Percentiles rank a stretch among this genome's conserved stretches.
phyloP scores from a whole-genome alignment of 2,113 vertebrate genomes.

The Rhinolophus sinicus region DNA sequence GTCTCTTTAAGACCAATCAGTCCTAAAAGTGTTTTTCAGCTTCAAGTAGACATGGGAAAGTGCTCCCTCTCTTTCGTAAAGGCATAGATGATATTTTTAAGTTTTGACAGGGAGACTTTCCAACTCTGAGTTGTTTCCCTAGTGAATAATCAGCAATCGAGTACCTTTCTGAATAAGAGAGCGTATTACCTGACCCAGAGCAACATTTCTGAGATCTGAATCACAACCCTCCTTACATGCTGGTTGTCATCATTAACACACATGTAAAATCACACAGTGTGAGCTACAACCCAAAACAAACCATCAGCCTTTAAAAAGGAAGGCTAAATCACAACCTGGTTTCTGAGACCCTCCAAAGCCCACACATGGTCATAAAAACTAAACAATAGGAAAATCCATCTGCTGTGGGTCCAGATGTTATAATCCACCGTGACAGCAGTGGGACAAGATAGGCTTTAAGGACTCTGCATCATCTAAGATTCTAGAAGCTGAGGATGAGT shows the following conservation, averaged over 20 bases:
- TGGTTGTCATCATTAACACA: neutral
- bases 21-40: neutral
- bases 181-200: neutral
- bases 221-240: neutral
- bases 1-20: slow-evolving; percentile 4
- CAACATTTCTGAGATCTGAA: neutral
- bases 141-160: slow-evolving; percentile 12
- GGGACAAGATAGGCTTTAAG: neutral
- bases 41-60: neutral
- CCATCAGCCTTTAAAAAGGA: neutral
- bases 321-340: neutral
- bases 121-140: neutral
- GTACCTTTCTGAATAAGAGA: neutral
- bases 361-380: neutral
- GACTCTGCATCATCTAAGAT: neutral
- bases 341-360: neutral
- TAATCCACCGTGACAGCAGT: neutral
- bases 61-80: neutral
- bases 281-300: slow-evolving; percentile 4
- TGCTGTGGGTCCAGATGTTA: neutral
- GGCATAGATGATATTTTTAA: neutral
- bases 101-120: neutral
- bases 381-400: neutral
- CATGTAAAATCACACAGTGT: neutral
- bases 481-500: neutral